Percentiles rank a stretch among this genome's conserved stretches.
phyloP scores from a whole-genome alignment of 2,888 invertebrate genomes.

The Callinectes sapidus region DNA sequence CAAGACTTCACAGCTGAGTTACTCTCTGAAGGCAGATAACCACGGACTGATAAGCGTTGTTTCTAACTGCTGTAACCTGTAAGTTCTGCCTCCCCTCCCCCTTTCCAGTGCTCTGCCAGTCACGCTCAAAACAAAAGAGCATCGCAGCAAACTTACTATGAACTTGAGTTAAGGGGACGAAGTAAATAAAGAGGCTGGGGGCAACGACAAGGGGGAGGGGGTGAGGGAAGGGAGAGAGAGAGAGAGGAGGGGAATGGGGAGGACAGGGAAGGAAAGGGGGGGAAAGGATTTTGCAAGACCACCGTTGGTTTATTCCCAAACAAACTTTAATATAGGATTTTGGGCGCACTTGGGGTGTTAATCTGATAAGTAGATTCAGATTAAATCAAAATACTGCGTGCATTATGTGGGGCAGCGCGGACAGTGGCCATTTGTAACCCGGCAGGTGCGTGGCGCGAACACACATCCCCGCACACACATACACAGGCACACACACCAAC shows the following conservation, averaged over 20 bases:
- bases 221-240: neutral
- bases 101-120: neutral
- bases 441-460: conserved; percentile 1
- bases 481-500: neutral
- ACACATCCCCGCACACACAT: neutral
- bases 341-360: conserved; percentile 67
- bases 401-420: conserved; percentile 50
- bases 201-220: neutral
- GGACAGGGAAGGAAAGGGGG: neutral
- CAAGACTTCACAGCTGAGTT: neutral
- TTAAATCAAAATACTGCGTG: conserved; percentile 68
- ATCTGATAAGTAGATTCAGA: conserved; percentile 69
- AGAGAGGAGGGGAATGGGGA: neutral
- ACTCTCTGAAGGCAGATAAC: neutral
- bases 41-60: neutral
- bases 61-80: neutral
- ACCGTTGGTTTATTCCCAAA: conserved; percentile 60
- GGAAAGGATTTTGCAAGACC: conserved; percentile 49
- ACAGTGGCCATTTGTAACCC: conserved; percentile 26
- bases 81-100: neutral
- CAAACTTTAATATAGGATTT: conserved; percentile 69
- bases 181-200: neutral
- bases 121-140: conserved; percentile 15
- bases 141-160: neutral
- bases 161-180: conserved; percentile 19